Evolutionary conservation across 2,888 invertebrate genomes (phyloP).

Genomic region (Leptopterna dolabrata): DNA sequence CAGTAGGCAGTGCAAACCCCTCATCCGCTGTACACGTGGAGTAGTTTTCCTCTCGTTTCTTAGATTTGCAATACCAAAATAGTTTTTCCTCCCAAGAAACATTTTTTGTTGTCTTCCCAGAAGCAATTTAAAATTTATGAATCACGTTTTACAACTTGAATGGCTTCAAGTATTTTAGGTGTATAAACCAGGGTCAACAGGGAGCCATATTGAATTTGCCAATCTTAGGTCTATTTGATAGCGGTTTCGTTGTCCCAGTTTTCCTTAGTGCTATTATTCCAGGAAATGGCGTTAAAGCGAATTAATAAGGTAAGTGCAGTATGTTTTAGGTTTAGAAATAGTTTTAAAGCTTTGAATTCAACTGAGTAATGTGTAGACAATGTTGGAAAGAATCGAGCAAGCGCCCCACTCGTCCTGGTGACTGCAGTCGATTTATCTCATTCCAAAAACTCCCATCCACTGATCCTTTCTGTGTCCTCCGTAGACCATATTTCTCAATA

Average conservation of each 20-base stretch:
- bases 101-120: neutral
- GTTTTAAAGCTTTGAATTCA: neutral
- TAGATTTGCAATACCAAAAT: neutral
- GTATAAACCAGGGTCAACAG: constrained; percentile 56
- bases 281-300: constrained; percentile 93
- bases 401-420: neutral
- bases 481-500: neutral
- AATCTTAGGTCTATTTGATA: constrained; percentile 81
- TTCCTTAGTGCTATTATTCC: constrained; percentile 60
- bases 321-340: neutral
- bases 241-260: constrained; percentile 73
- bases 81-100: neutral
- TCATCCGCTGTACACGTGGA: neutral
- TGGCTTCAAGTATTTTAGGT: constrained; percentile 46
- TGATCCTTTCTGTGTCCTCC: neutral
- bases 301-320: constrained; percentile 84
- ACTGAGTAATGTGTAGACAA: neutral
- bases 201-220: constrained; percentile 85
- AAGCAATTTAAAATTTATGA: constrained; percentile 8
- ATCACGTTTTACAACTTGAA: neutral
- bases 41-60: neutral
- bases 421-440: constrained; percentile 22
- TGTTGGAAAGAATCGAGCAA: neutral
- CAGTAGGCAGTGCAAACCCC: constrained; percentile 18
- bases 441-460: constrained; percentile 9